Percentiles rank a stretch among this genome's conserved stretches.
Conservation (phyloP, 2,113 vertebrate species). For the Xiphophorus maculatus region DNA sequence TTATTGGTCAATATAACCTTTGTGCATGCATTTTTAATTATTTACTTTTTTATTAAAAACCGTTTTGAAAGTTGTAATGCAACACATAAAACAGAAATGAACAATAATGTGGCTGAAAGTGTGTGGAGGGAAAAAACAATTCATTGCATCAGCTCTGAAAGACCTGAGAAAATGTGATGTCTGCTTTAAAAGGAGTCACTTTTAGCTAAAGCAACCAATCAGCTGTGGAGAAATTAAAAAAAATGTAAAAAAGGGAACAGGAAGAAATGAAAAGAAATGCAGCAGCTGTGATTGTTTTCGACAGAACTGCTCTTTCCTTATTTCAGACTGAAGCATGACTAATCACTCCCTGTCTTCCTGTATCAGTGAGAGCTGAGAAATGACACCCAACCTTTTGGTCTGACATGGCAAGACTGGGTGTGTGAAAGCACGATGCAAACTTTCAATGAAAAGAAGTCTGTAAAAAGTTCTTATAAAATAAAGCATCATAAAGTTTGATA, state of each 20-base stretch:
- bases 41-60: background rate
- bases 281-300: constrained; percentile 25
- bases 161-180: background rate
- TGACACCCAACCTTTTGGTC: background rate
- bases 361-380: constrained; percentile 9
- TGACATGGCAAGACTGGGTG: constrained; percentile 3
- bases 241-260: constrained; percentile 35
- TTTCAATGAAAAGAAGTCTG: background rate
- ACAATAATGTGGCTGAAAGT: background rate
- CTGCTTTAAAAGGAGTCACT: background rate
- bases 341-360: constrained; percentile 40
- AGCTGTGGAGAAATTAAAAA: constrained; percentile 6
- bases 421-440: background rate
- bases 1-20: background rate
- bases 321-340: constrained; percentile 37
- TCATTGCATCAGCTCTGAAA: background rate
- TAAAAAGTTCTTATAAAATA: background rate
- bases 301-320: constrained; percentile 32
- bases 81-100: background rate
- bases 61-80: background rate
- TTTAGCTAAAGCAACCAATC: constrained; percentile 4
- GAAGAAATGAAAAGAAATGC: constrained; percentile 19
- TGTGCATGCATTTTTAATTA: background rate
- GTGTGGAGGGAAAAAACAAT: background rate
- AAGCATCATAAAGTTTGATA: background rate